Conservation (phyloP, 2,797 vertebrate species). For the Adelosebastes latens region DNA sequence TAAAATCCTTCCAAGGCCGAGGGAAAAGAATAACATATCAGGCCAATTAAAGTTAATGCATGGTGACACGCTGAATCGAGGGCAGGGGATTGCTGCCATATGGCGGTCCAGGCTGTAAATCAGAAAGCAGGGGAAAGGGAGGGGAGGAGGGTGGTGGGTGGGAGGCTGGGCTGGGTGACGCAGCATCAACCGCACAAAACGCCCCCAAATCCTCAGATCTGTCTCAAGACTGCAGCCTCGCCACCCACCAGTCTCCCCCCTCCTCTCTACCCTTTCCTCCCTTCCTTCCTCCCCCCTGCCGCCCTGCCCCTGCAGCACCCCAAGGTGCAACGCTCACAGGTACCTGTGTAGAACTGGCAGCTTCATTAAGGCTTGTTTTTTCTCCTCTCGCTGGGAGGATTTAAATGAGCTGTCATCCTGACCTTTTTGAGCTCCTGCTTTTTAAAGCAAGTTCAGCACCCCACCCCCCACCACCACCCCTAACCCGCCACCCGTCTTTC, state of each 20-base stretch:
- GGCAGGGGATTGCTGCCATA: constrained; percentile 83
- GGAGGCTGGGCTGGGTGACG: constrained; percentile 51
- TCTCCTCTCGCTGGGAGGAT: constrained; percentile 74
- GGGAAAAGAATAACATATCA: constrained; percentile 81
- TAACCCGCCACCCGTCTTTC: constrained; percentile 52
- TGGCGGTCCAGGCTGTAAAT: constrained; percentile 80
- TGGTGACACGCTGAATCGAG: constrained; percentile 80
- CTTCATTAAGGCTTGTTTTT: constrained; percentile 81
- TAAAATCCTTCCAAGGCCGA: constrained; percentile 77
- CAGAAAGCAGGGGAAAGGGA: constrained; percentile 39
- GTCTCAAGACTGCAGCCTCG: constrained; percentile 30
- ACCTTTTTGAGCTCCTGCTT: constrained; percentile 83
- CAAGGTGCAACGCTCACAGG: constrained; percentile 71
- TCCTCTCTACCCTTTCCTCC: background rate
- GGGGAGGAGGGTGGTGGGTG: constrained; percentile 23
- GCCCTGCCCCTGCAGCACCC: constrained; percentile 58
- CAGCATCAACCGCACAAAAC: constrained; percentile 44
- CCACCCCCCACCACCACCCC: constrained; percentile 8
- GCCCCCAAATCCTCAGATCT: constrained; percentile 36
- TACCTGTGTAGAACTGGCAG: constrained; percentile 72
- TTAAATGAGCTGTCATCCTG: constrained; percentile 87
- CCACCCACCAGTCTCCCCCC: constrained; percentile 27
- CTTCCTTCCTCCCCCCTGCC: background rate
- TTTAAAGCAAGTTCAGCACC: constrained; percentile 73
- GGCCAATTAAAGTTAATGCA: constrained; percentile 85